A percentile compares a stretch with the other conserved stretches of the same genome.
Conservation (phyloP, 37 sponge, comb jelly and placozoan species). For the Aplysina aerophoba region DNA sequence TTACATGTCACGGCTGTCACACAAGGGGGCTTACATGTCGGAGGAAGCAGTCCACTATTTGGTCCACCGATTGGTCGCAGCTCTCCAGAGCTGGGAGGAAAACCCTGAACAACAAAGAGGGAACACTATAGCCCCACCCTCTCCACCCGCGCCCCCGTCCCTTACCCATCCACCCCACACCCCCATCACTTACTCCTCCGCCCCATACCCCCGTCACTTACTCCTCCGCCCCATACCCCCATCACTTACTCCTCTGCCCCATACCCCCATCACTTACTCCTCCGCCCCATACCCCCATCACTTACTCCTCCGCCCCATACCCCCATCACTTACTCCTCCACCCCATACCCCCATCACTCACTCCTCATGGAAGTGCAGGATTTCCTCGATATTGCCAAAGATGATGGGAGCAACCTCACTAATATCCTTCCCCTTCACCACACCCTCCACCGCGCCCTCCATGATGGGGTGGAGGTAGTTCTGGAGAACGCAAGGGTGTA, state of each 20-base stretch:
- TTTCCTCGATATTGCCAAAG: slow-evolving; percentile 23
- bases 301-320: background rate
- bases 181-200: slow-evolving; percentile 4
- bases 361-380: slow-evolving; percentile 11
- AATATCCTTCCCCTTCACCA: background rate
- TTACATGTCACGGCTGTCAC: no score
- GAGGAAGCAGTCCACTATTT: slow-evolving; percentile 17
- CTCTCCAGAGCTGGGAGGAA: slow-evolving; percentile 22
- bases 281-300: background rate
- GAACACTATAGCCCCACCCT: background rate
- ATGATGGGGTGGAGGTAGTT: background rate
- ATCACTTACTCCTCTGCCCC: background rate
- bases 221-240: background rate
- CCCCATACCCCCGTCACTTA: background rate
- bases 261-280: background rate
- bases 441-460: background rate
- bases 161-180: no score
- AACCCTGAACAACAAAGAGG: background rate
- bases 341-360: background rate
- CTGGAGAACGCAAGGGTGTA: background rate
- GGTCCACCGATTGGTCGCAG: slow-evolving; percentile 8
- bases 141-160: background rate
- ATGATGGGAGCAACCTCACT: background rate
- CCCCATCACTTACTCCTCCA: slow-evolving; percentile 4
- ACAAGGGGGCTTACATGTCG: no score